A percentile compares a stretch with the other conserved stretches of the same genome.
phyloP scores from a whole-genome alignment of 2,113 vertebrate species.

The Toxotes chatareus region DNA sequence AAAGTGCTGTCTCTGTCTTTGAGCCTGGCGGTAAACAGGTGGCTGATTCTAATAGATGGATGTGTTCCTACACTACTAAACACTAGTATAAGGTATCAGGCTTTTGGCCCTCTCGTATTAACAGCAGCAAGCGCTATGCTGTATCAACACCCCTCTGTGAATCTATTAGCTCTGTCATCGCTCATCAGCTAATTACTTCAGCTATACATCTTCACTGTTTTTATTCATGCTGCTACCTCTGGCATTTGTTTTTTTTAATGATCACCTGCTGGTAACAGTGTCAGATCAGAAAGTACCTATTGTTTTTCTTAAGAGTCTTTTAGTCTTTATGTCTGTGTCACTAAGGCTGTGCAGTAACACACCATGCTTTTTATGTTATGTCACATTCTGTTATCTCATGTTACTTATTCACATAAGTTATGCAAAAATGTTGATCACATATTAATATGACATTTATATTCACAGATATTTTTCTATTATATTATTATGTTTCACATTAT shows the following conservation, averaged over 20 bases:
- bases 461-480: background rate
- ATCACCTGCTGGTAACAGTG: slow-evolving; percentile 31
- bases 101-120: slow-evolving; percentile 34
- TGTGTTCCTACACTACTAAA: slow-evolving; percentile 47
- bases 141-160: slow-evolving; percentile 64
- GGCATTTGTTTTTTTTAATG: slow-evolving; percentile 7
- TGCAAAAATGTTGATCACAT: background rate
- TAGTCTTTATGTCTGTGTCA: slow-evolving; percentile 4
- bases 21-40: slow-evolving; percentile 70
- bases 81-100: slow-evolving; percentile 48
- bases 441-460: too few species aligned
- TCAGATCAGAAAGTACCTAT: slow-evolving; percentile 1
- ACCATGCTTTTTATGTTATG: background rate
- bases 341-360: background rate
- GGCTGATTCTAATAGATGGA: slow-evolving; percentile 61
- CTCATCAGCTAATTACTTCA: slow-evolving; percentile 65
- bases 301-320: background rate
- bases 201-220: slow-evolving; percentile 21
- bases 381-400: background rate
- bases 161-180: slow-evolving; percentile 54
- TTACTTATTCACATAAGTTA: background rate
- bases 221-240: slow-evolving; percentile 32
- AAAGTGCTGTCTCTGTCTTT: slow-evolving; percentile 8
- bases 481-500: background rate
- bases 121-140: slow-evolving; percentile 56